These are phyloP conservation scores for Typhlichthys subterraneus DNA, from an alignment of 2,797 vertebrate species.

Conservation along the genomic window DNA sequence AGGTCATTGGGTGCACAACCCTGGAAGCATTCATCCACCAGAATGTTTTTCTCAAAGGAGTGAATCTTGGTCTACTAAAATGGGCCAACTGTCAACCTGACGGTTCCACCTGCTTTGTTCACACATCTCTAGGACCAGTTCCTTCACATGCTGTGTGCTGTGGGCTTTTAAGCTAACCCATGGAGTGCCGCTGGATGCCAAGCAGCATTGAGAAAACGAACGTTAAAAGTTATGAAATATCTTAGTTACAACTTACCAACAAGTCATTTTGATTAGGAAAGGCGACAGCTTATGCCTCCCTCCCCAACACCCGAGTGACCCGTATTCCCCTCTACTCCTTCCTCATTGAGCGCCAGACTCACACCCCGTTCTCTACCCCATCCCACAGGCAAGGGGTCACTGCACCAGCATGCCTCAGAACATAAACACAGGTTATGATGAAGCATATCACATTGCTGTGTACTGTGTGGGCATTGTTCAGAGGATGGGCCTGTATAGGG, in stretches of 20 bases:
- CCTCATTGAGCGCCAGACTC: too few species aligned
- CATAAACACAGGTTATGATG: conserved; percentile 59
- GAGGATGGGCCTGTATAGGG: conserved; percentile 59
- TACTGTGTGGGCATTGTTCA: conserved; percentile 53
- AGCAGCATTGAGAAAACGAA: conserved; percentile 24
- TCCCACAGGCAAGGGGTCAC: conserved; percentile 59
- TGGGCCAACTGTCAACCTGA: conserved; percentile 4
- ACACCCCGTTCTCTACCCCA: too few species aligned
- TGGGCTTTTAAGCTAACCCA: conserved; percentile 33
- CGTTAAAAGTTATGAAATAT: conserved; percentile 27
- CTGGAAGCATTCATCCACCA: conserved; percentile 33
- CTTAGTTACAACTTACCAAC: conserved; percentile 5
- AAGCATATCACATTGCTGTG: conserved; percentile 62
- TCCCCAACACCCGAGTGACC: too few species aligned
- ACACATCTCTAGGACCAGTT: conserved; percentile 20
- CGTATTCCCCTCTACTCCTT: too few species aligned
- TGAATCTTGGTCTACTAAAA: not conserved
- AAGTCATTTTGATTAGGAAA: not conserved
- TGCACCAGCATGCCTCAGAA: conserved; percentile 68
- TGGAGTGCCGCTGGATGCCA: conserved; percentile 28
- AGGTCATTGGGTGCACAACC: conserved; percentile 17
- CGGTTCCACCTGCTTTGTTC: conserved; percentile 19
- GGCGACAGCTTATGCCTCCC: too few species aligned
- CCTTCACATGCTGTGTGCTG: not conserved
- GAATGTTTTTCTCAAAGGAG: conserved; percentile 40